Evolutionary conservation across 2,113 vertebrate genomes (phyloP), one percentile per base, ranked within the genome.

Genomic region (Ancistrus triradiatus): DNA sequence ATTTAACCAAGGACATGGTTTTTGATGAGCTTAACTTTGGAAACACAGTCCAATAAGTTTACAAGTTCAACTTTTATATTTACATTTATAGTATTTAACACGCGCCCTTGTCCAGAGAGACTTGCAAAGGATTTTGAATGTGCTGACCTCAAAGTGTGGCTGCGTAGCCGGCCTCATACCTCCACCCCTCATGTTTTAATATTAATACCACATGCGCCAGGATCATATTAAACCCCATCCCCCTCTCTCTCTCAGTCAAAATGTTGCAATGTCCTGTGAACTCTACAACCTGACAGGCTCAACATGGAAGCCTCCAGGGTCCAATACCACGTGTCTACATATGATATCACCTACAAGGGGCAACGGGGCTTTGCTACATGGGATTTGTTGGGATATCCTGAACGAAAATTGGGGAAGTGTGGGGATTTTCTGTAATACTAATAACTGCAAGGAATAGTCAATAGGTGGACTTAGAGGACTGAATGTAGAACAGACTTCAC

Each of bases 201-300:
- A 70, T 69, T 69, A 74, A 66, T 66, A 66, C 50, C 67, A 66
- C 50, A 74, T 74, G 66, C 49, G 42, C 50, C n/a, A 9, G 27
- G 13, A 38, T 24, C 33, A 22, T 47, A 47, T 24, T 49, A n/a
- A 61, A 72, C 44, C 22, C 48, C 44, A 51, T 11, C 27, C 38
- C 47, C 38, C 44, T 21, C 31, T 49, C 46, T 25, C 27, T 11
- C n/a, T 22, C n/a, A 53, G 65, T 59, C 42, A 55, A 62, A 64
- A 55, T 38, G 37, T 52, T 31, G 37, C 27, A 19, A 49, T 53
- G 69, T 74, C 55, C 56, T 63, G 51, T 67, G 59, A 68, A 58
- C 58, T 44, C 51, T 6, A 46, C 70, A 50, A 57, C 51, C 70
- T 68, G 59, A 72, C 69, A 66, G 49, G n/a, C 59, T 24, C n/a